These are phyloP conservation scores for Drosophila grimshawi DNA, from an alignment of 1,140 invertebrate genomes.

Conservation along the genomic window DNA sequence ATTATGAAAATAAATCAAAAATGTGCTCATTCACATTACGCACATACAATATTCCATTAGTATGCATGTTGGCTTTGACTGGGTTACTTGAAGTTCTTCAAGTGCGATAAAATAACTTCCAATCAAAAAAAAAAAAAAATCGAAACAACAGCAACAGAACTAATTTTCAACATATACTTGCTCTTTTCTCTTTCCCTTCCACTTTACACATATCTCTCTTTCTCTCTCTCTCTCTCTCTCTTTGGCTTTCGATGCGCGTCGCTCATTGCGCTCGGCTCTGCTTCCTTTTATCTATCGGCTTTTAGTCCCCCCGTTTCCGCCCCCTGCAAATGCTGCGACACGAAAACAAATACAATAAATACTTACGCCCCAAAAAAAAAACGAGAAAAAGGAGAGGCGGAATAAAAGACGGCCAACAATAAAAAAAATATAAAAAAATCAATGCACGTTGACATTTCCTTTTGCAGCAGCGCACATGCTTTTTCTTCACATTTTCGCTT, in stretches of 20 bases:
- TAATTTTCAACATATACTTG: slow-evolving; percentile 23
- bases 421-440: slow-evolving; percentile 37
- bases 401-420: slow-evolving; percentile 21
- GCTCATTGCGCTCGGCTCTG: slow-evolving; percentile 41
- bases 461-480: slow-evolving; percentile 33
- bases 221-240: not conserved
- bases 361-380: slow-evolving; percentile 48
- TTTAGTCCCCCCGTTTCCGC: slow-evolving; percentile 26
- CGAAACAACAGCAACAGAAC: slow-evolving; percentile 5
- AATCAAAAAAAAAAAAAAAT: slow-evolving; percentile 32
- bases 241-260: slow-evolving; percentile 29
- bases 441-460: slow-evolving; percentile 58
- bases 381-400: slow-evolving; percentile 1
- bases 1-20: too few relatives aligned
- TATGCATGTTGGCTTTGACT: slow-evolving; percentile 1
- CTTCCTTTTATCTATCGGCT: slow-evolving; percentile 43
- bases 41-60: not conserved
- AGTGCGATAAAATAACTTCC: slow-evolving; percentile 30
- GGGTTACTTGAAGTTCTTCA: not conserved
- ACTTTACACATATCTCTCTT: not conserved
- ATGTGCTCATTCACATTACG: not conserved
- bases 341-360: slow-evolving; percentile 42
- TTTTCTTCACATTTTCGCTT: slow-evolving; percentile 29
- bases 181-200: not conserved
- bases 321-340: slow-evolving; percentile 33